These are phyloP conservation scores for Cyanoderma ruficeps DNA, from an alignment of 2,113 vertebrate genomes.

Conservation along the genomic window DNA sequence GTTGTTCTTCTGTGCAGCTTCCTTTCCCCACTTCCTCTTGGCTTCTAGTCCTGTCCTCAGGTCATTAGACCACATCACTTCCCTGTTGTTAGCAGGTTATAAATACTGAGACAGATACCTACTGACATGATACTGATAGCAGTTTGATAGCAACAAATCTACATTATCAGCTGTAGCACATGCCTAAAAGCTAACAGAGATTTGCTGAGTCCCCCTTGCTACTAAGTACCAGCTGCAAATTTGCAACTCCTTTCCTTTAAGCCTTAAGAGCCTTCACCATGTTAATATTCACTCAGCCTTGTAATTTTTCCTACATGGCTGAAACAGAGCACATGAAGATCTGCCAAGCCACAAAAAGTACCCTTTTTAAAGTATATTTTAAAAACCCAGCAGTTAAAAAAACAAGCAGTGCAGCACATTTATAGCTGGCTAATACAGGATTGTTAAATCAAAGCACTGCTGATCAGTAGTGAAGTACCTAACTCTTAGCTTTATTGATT, in stretches of 20 bases:
- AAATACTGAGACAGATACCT: slow-evolving; percentile 41
- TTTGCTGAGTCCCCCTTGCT: not conserved
- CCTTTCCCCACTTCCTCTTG: slow-evolving; percentile 65
- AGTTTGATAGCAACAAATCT: not conserved
- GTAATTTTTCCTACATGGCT: not conserved
- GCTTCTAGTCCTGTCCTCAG: slow-evolving; percentile 39
- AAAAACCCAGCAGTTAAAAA: not conserved
- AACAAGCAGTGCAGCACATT: not conserved
- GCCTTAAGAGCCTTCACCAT: not conserved
- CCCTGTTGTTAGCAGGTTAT: slow-evolving; percentile 48
- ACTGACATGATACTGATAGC: not conserved
- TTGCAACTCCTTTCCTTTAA: not conserved
- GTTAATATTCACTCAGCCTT: not conserved
- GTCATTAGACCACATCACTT: slow-evolving; percentile 50
- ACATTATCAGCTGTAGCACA: not conserved
- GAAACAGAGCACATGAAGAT: not conserved
- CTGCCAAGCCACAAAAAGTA: not conserved
- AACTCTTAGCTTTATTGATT: not conserved
- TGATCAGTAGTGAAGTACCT: not conserved
- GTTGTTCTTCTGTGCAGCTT: slow-evolving; percentile 56
- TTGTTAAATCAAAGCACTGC: not conserved
- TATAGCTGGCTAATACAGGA: not conserved
- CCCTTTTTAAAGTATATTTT: not conserved
- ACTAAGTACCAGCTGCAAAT: not conserved
- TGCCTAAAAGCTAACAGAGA: not conserved